These are phyloP conservation scores for Astreopora myriophthalma DNA, from an alignment of 64 coral and sea anemone species.

Conservation along the genomic window DNA sequence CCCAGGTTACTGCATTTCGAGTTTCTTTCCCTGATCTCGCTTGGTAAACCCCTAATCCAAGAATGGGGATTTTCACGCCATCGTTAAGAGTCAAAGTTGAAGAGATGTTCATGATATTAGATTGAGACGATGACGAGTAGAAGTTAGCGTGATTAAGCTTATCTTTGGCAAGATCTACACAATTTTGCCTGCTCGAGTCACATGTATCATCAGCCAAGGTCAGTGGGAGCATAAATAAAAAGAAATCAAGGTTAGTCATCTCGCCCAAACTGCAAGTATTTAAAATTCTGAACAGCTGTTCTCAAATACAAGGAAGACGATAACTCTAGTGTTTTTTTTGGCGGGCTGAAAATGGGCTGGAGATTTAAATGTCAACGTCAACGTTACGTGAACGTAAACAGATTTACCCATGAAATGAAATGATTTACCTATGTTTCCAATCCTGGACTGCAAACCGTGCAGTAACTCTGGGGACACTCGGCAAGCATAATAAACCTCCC, in stretches of 20 bases:
- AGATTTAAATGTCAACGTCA: not conserved
- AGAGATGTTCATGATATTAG: constrained; percentile 27
- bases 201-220: not conserved
- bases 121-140: not conserved
- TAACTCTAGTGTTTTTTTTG: not conserved
- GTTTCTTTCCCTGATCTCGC: constrained; percentile 66
- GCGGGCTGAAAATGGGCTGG: too few species aligned
- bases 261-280: not conserved
- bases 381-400: not conserved
- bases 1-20: constrained; percentile 79
- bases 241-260: not conserved
- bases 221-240: not conserved
- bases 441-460: not conserved
- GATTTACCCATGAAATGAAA: too few species aligned
- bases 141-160: not conserved
- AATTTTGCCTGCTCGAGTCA: not conserved
- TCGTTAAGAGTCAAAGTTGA: constrained; percentile 79
- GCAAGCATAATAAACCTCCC: not conserved
- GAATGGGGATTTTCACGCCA: constrained; percentile 79
- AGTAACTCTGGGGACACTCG: not conserved
- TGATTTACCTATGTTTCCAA: constrained; percentile 20
- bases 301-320: not conserved
- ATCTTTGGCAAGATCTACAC: not conserved
- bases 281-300: not conserved
- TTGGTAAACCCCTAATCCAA: constrained; percentile 88